Base-by-base conservation (phyloP, 2,797 vertebrate species). In the Syngnathus acus region DNA sequence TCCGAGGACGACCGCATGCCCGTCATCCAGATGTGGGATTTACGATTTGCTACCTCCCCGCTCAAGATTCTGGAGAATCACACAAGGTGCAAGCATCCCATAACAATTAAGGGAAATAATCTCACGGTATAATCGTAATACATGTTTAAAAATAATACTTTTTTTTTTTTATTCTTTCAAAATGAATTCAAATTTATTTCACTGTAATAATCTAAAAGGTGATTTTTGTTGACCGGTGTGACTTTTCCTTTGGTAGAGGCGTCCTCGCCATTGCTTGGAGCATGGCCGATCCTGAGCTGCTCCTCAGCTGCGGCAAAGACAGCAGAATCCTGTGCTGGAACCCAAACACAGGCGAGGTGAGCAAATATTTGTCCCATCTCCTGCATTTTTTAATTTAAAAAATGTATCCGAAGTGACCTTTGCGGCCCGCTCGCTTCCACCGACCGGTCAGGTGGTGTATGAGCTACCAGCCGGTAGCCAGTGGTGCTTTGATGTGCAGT, bases 401-500 rank as follows among this genome's bases (percentile, higher is more conserved):
- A n/a, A n/a, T n/a, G n/a, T n/a, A n/a, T n/a, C n/a, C n/a, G n/a
- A n/a, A 32, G 17, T 50, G 19, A 38, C 48, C 8, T 6, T 47
- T 38, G 55, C 23, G 3, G 50, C 19, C 17, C 48, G 17, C 19
- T 3, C 7, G n/a, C 10, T 1, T 47, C 8, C 21, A 17, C n/a
- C 11, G 39, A 7, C 37, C 50, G 8, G 7, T n/a, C 86, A 99
- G 96, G 91, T 99, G 57, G 78, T 99, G 67, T 99, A 98, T 11
- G 97, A 99, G 86, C 79, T 99, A 68, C 96, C 96, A 37, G 96
- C 90, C 0, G 94, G 90, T 76, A 95, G 93, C 0, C 97, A 98
- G 82, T 99, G 97, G 97, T 99, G 96, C 82, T 99, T 98, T 54
- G 97, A 99, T 70, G 93, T 99, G 80, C 96, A 97, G 90, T 99